phyloP scores from a whole-genome alignment of 2,797 vertebrate genomes.

The Sarcoramphus papa region DNA sequence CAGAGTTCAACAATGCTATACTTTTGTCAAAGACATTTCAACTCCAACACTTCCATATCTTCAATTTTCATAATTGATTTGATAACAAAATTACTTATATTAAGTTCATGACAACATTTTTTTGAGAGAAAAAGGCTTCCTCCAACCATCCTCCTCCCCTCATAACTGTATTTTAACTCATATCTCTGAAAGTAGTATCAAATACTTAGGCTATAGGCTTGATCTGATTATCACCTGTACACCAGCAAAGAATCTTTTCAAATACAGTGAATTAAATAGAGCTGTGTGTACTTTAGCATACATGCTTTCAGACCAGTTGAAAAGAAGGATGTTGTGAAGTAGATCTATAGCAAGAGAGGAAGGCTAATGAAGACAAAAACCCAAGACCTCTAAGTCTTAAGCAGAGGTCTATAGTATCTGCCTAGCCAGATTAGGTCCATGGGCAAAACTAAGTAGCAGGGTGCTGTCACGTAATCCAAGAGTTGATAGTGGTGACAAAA shows the following conservation, averaged over 20 bases:
- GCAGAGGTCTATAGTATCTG: background rate
- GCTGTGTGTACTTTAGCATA: background rate
- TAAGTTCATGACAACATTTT: background rate
- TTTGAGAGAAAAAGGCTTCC: background rate
- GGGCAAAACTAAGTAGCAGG: background rate
- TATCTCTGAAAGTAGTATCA: background rate
- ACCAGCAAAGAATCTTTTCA: background rate
- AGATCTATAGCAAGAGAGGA: background rate
- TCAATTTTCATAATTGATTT: conserved; percentile 45
- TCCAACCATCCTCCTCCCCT: background rate
- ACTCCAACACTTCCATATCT: background rate
- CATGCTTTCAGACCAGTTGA: background rate
- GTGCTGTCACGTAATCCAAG: background rate
- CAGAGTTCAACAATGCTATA: conserved; percentile 9
- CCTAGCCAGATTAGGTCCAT: background rate
- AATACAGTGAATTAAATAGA: background rate
- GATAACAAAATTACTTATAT: conserved; percentile 15
- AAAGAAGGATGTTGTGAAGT: background rate
- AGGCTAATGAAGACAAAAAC: background rate
- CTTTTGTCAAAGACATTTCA: conserved; percentile 34
- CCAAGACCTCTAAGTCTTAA: background rate
- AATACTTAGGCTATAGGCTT: background rate
- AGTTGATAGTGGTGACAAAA: background rate
- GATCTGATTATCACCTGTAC: background rate
- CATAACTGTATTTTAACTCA: background rate